A percentile compares a stretch with the other conserved stretches of the same genome.
phyloP scores from a whole-genome alignment of 2,888 invertebrate genomes.

The Thera britannica region DNA sequence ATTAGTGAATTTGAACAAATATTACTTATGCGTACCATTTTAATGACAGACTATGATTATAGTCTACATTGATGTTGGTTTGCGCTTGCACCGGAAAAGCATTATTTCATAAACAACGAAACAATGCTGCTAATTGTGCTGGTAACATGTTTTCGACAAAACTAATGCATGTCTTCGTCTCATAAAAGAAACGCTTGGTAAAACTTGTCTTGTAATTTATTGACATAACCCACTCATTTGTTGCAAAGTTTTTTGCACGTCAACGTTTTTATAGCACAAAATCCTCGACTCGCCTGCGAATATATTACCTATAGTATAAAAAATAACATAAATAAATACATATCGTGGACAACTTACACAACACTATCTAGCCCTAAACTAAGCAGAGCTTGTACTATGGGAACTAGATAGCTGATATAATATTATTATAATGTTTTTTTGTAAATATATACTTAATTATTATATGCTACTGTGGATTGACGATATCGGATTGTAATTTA shows the following conservation, averaged over 20 bases:
- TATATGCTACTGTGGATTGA: no score
- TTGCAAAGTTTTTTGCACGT: neutral
- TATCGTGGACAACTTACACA: no score
- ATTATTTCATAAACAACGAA: slow-evolving; percentile 26
- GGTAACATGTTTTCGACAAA: slow-evolving; percentile 44
- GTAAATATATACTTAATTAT: no score
- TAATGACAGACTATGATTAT: slow-evolving; percentile 61
- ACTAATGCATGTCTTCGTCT: slow-evolving; percentile 27
- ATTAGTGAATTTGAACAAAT: slow-evolving; percentile 83
- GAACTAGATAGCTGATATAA: no score
- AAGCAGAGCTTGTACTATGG: no score
- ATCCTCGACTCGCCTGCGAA: neutral
- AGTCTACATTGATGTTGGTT: slow-evolving; percentile 39
- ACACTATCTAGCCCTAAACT: no score
- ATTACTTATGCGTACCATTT: slow-evolving; percentile 78
- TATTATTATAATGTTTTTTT: no score
- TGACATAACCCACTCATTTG: neutral
- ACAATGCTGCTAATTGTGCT: slow-evolving; percentile 33
- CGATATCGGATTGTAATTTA: no score
- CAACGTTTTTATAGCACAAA: neutral
- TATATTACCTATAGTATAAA: no score
- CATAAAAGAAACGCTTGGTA: neutral
- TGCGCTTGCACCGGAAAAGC: slow-evolving; percentile 53
- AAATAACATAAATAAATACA: no score
- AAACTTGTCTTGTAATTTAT: neutral